Base-by-base conservation (phyloP, 2,113 vertebrate genomes). In the Cebidichthys violaceus region DNA sequence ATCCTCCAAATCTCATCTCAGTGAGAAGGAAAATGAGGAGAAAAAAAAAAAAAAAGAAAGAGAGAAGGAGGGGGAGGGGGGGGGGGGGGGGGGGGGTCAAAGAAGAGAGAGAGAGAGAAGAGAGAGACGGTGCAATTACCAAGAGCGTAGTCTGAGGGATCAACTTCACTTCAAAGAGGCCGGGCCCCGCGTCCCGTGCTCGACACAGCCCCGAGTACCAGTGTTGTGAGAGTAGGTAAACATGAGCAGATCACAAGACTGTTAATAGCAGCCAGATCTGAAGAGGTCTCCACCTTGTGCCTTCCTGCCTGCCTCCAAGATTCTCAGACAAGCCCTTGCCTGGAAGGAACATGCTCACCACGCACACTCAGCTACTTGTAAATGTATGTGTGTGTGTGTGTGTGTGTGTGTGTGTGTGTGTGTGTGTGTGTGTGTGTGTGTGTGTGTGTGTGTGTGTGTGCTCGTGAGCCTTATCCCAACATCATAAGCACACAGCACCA, bases 151-250 rank as follows among this genome's bases (percentile, higher is more conserved):
- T 93, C 94, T 94, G 88, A 93, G 92, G 93, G 91, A 94, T 94
- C 93, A 95, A 93, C 92, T 92, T 93, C 83, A 95, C 94, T 94
- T 95, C 94, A 95, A 95, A 95, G 95, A 85, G 85, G 85, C 89
- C 88, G 76, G 85, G 86, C 85, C 77, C 85, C 76, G 55, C 70
- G 75, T 89, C 90, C 90, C 82, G 74, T 79, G 85, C 87, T 92
- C 83, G 57, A 88, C 90, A 89, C 90, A 90, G 91, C 91, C 91
- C 90, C 77, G 65, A 93, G 92, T 93, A 87, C 68, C 61, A 87
- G 92, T 81, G 89, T 92, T 88, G 89, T 92, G 93, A 90, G 87
- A 90, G 93, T 92, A 89, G 92, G 93, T 94, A 95, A 95, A 95
- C 93, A 95, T 83, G 89, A 94, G 90, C 86, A 93, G 93, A 95